phyloP scores from a whole-genome alignment of 2,888 invertebrate genomes.

The Stramonita haemastoma region DNA sequence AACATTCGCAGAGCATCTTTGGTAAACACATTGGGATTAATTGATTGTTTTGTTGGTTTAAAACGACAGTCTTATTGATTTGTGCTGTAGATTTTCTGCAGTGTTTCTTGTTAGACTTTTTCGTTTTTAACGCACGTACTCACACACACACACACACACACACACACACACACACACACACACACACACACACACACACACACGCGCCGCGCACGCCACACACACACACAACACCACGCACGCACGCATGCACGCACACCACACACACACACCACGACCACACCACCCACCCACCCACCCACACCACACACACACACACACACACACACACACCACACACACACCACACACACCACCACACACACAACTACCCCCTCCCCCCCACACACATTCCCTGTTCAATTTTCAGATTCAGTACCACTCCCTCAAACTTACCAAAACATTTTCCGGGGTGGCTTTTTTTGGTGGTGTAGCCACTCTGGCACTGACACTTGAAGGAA shows the following conservation, averaged over 20 bases:
- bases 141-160: background rate
- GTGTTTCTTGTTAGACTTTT: too few relatives aligned
- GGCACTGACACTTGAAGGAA: conserved; percentile 33
- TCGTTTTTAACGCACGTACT: too few relatives aligned
- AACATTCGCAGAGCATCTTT: too few relatives aligned
- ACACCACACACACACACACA: conserved; percentile 11
- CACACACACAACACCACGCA: background rate
- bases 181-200: background rate
- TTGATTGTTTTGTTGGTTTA: too few relatives aligned
- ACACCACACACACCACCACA: background rate
- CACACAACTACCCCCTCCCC: background rate
- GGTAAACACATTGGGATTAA: too few relatives aligned
- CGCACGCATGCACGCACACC: background rate
- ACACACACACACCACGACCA: background rate
- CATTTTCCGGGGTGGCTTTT: background rate
- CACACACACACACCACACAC: background rate
- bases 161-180: conserved; percentile 17
- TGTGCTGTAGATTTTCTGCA: too few relatives aligned
- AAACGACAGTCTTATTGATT: too few relatives aligned
- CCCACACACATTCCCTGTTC: background rate
- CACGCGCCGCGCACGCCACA: background rate
- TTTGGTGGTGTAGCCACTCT: conserved; percentile 36
- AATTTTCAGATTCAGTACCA: background rate
- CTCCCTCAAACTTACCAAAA: background rate
- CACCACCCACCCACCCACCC: background rate